Evolutionary conservation across 2,888 invertebrate genomes (phyloP).

Genomic region (Celastrina argiolus): DNA sequence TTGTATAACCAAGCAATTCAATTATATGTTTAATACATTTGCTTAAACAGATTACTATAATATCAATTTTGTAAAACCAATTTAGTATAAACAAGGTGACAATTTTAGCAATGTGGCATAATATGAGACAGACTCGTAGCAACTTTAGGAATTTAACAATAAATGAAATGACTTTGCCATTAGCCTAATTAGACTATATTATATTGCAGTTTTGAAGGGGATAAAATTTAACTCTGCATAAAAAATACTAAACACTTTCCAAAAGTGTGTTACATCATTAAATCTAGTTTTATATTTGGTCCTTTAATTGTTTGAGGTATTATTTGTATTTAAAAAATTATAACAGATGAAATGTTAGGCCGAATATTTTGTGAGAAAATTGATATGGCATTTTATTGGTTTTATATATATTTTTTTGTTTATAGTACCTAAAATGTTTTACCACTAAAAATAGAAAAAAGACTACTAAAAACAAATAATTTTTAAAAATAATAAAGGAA

Average conservation of each 20-base stretch:
- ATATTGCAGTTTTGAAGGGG: not conserved
- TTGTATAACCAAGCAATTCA: not conserved
- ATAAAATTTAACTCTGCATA: not conserved
- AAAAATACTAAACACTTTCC: not conserved
- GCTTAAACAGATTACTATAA: not conserved
- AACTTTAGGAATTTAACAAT: not conserved
- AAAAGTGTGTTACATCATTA: not conserved
- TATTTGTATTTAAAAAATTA: not conserved
- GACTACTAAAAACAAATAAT: not conserved
- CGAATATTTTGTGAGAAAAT: not conserved
- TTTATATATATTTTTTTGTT: not conserved
- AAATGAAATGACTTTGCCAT: not conserved
- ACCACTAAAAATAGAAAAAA: not conserved
- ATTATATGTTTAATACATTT: not conserved
- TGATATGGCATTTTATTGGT: not conserved
- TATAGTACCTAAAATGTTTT: not conserved
- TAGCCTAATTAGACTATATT: not conserved
- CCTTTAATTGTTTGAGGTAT: not conserved
- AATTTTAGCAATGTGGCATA: not conserved
- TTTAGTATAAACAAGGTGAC: not conserved
- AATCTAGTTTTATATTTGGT: not conserved
- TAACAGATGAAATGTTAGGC: not conserved
- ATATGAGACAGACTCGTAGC: not conserved
- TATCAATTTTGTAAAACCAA: not conserved
- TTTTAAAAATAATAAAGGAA: not conserved